phyloP scores from a whole-genome alignment of 2,113 vertebrate species.

The Hippocampus zosterae region DNA sequence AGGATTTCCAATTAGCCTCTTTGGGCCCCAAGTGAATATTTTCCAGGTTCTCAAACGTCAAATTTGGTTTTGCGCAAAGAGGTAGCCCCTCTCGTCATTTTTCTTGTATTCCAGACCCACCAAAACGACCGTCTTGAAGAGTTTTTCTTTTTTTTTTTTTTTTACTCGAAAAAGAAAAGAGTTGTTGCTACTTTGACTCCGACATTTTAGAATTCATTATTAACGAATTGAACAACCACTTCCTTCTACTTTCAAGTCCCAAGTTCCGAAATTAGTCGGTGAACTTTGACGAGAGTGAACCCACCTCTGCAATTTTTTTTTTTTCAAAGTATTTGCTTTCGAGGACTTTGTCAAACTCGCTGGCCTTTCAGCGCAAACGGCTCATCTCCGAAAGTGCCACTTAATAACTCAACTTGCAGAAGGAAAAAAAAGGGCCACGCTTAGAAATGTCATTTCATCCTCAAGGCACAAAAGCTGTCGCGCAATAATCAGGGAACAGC shows the following conservation, averaged over 20 bases:
- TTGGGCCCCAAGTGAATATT: neutral
- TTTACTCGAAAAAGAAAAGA: too few relatives aligned
- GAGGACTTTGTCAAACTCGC: conserved; percentile 18
- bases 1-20: neutral
- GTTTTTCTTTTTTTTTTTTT: too few relatives aligned
- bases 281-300: neutral
- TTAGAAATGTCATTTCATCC: conserved; percentile 38
- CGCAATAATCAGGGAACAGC: conserved; percentile 36
- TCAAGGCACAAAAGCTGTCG: conserved; percentile 24
- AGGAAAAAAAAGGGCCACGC: conserved; percentile 20
- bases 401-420: conserved; percentile 28
- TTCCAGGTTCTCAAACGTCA: neutral
- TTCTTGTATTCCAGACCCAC: neutral
- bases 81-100: neutral
- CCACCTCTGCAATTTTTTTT: neutral
- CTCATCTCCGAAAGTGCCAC: conserved; percentile 27
- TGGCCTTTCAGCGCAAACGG: conserved; percentile 24
- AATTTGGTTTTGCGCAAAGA: neutral
- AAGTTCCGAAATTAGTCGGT: neutral
- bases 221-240: too few relatives aligned
- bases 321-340: neutral
- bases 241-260: neutral
- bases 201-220: too few relatives aligned
- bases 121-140: too few relatives aligned
- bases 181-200: too few relatives aligned